Conservation (phyloP, 2,797 vertebrate genomes). For the Channa striata region DNA sequence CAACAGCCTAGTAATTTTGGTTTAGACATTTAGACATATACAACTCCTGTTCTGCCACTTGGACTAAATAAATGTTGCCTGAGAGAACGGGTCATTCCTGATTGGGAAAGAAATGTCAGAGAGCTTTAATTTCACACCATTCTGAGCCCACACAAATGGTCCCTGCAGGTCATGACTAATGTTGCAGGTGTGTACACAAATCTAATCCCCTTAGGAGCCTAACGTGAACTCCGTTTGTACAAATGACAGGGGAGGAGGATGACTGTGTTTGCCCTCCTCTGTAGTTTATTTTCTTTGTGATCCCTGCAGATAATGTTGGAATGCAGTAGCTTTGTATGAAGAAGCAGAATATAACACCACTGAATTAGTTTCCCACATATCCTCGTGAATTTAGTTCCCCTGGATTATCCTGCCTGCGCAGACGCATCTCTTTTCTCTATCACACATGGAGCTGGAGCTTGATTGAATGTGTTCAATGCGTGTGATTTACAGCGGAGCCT, state of each 20-base stretch:
- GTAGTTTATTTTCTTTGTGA: conserved; percentile 28
- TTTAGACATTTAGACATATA: conserved; percentile 7
- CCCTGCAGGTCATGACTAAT: conserved; percentile 12
- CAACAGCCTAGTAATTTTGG: conserved; percentile 13
- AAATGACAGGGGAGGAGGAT: conserved; percentile 12
- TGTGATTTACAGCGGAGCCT: conserved; percentile 19
- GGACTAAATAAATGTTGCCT: no score
- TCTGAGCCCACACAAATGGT: conserved; percentile 7
- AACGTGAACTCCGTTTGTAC: conserved; percentile 40
- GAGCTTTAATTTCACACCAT: conserved; percentile 19
- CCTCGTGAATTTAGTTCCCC: neutral
- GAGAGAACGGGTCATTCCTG: neutral
- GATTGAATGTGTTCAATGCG: neutral
- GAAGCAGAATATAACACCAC: neutral
- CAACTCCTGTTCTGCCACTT: neutral
- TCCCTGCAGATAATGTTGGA: conserved; percentile 18
- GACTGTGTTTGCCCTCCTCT: conserved; percentile 10
- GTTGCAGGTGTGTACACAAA: conserved; percentile 43
- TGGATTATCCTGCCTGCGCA: neutral
- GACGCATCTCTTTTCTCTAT: conserved; percentile 1
- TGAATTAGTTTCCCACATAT: conserved; percentile 5
- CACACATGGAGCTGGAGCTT: neutral
- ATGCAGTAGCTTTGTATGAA: neutral
- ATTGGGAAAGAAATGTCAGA: conserved; percentile 4
- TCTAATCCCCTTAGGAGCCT: conserved; percentile 1